phyloP scores from a whole-genome alignment of 2,888 invertebrate species.

The Scelioninae gen. 2 region DNA sequence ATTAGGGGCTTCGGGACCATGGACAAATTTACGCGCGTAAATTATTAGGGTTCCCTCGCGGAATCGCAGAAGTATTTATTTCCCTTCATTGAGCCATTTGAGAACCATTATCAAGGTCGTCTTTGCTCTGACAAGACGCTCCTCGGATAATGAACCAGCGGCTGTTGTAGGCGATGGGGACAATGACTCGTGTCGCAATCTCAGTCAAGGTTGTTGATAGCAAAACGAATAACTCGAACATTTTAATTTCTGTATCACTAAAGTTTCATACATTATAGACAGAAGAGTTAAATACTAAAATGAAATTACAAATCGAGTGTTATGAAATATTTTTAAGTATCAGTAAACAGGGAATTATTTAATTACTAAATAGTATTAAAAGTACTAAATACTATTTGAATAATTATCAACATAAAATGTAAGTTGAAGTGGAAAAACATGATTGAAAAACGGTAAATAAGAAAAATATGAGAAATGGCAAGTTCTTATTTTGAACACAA shows the following conservation, averaged over 20 bases:
- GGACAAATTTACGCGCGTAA: conserved; percentile 27
- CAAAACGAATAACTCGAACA: conserved; percentile 13
- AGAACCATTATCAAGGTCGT: conserved; percentile 37
- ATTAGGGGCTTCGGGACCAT: conserved; percentile 9
- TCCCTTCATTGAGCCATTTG: conserved; percentile 17
- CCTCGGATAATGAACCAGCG: conserved; percentile 34
- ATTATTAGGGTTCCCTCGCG: conserved; percentile 6
- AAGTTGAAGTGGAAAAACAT: no score
- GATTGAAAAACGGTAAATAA: no score
- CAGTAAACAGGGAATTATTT: no score
- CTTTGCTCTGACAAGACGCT: conserved; percentile 26
- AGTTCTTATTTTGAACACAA: no score
- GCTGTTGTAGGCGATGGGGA: conserved; percentile 26
- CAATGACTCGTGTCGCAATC: conserved; percentile 43
- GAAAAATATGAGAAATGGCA: no score
- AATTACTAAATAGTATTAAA: no score
- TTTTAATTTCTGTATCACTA: background rate
- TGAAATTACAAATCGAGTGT: no score
- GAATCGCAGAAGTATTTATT: conserved; percentile 15
- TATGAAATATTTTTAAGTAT: no score
- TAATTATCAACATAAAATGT: no score
- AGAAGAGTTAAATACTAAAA: no score
- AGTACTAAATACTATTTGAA: no score
- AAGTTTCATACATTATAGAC: no score
- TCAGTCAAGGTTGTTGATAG: conserved; percentile 43